Conservation (phyloP, 1,140 invertebrate genomes). For the Cephus cinctus region DNA sequence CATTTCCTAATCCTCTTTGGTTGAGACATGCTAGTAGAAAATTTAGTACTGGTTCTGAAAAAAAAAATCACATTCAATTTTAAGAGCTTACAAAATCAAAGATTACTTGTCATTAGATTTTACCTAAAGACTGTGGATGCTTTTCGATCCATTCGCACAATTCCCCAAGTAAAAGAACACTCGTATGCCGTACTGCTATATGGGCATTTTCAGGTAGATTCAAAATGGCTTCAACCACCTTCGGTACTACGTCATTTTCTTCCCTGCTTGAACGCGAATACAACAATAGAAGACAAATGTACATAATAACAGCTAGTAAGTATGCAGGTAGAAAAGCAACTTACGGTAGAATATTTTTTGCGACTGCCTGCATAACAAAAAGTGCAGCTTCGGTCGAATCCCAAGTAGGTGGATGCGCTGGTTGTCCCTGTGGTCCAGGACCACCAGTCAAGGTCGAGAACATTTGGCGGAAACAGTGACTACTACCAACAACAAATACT, state of each 20-base stretch:
- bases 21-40: slow-evolving; percentile 75
- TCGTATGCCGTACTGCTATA: slow-evolving; percentile 85
- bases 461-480: slow-evolving; percentile 90
- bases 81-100: slow-evolving; percentile 2
- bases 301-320: background rate
- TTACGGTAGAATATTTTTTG: slow-evolving; percentile 94
- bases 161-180: slow-evolving; percentile 86
- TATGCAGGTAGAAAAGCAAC: slow-evolving; percentile 44
- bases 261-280: slow-evolving; percentile 60
- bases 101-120: too few species aligned
- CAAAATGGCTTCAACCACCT: slow-evolving; percentile 89
- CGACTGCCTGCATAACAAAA: slow-evolving; percentile 94
- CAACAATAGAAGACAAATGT: background rate
- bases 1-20: slow-evolving; percentile 70
- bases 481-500: slow-evolving; percentile 94
- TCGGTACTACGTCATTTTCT: slow-evolving; percentile 88
- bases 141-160: slow-evolving; percentile 93
- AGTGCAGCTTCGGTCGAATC: slow-evolving; percentile 91
- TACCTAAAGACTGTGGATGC: slow-evolving; percentile 77
- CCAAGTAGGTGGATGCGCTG: slow-evolving; percentile 72
- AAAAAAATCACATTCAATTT: slow-evolving; percentile 16
- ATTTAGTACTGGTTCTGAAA: slow-evolving; percentile 74
- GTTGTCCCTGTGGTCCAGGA: slow-evolving; percentile 32
- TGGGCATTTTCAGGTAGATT: slow-evolving; percentile 82
- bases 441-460: slow-evolving; percentile 64